These are phyloP conservation scores for Colletes latitarsis DNA, from an alignment of 1,140 invertebrate species.

Conservation along the genomic window DNA sequence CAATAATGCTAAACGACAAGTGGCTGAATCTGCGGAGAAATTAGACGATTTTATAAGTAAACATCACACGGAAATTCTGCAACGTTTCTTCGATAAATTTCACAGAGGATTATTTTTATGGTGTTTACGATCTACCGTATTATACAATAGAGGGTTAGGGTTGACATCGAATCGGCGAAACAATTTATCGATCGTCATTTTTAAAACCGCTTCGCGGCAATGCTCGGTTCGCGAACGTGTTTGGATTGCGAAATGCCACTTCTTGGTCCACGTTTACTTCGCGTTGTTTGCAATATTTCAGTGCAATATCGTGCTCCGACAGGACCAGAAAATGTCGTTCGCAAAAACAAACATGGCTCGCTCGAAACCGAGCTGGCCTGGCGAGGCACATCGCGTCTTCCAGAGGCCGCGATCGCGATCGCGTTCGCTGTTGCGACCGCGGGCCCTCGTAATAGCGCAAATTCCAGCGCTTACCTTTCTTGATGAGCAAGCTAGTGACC, in stretches of 20 bases:
- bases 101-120: too few species aligned
- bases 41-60: too few species aligned
- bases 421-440: slow-evolving; percentile 3
- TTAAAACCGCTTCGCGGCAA: slow-evolving; percentile 7
- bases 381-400: slow-evolving; percentile 21
- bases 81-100: too few species aligned
- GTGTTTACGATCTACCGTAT: too few species aligned
- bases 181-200: slow-evolving; percentile 8
- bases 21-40: too few species aligned
- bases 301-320: too few species aligned
- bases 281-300: too few species aligned
- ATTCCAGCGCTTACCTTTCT: slow-evolving; percentile 86
- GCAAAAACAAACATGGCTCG: background rate
- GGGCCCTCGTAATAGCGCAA: slow-evolving; percentile 57
- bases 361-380: background rate
- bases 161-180: background rate
- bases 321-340: background rate
- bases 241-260: background rate
- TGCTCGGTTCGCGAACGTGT: slow-evolving; percentile 7
- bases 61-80: too few species aligned
- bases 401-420: background rate
- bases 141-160: background rate
- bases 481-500: slow-evolving; percentile 92
- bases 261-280: background rate
- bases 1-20: too few species aligned